phyloP scores from a whole-genome alignment of 2,888 invertebrate genomes.

The Agrilus biguttatus region DNA sequence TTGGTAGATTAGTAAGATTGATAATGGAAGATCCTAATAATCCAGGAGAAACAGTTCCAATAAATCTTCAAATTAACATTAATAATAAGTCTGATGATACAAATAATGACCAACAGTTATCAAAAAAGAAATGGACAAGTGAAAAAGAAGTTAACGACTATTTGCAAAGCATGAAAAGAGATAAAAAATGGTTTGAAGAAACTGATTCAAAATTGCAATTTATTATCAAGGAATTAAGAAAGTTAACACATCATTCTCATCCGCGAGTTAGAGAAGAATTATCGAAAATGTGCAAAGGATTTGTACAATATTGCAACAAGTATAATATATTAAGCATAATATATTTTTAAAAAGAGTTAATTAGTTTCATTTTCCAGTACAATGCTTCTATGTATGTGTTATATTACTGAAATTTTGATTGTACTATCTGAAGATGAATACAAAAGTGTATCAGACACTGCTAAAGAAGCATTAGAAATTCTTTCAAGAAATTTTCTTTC shows the following conservation, averaged over 20 bases:
- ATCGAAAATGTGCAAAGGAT: conserved; percentile 38
- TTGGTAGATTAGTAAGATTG: conserved; percentile 2
- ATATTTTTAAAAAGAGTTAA: conserved; percentile 4
- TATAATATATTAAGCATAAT: conserved; percentile 19
- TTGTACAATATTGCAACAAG: conserved; percentile 45
- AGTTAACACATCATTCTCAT: conserved; percentile 45
- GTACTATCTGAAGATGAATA: conserved; percentile 52
- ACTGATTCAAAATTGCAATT: conserved; percentile 41
- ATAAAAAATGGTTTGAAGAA: conserved; percentile 41
- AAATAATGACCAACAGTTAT: not conserved
- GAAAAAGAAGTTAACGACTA: conserved; percentile 25
- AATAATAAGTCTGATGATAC: too few species aligned
- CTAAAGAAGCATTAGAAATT: conserved; percentile 24
- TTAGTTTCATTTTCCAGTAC: conserved; percentile 33
- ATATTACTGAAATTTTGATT: conserved; percentile 52
- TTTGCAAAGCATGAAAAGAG: conserved; percentile 28
- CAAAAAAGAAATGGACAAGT: conserved; percentile 15
- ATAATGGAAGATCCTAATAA: not conserved
- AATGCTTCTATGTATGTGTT: conserved; percentile 43
- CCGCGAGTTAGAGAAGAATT: conserved; percentile 47
- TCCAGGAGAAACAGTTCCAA: not conserved
- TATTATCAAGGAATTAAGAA: conserved; percentile 35
- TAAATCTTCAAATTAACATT: conserved; percentile 14
- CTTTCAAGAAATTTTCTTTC: conserved; percentile 31
- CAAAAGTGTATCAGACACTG: conserved; percentile 33